Percentiles rank a stretch among this genome's conserved stretches.
These are phyloP conservation scores for Helicolenus hilgendorfi DNA, from an alignment of 2,797 vertebrate genomes.

Conservation along the genomic window DNA sequence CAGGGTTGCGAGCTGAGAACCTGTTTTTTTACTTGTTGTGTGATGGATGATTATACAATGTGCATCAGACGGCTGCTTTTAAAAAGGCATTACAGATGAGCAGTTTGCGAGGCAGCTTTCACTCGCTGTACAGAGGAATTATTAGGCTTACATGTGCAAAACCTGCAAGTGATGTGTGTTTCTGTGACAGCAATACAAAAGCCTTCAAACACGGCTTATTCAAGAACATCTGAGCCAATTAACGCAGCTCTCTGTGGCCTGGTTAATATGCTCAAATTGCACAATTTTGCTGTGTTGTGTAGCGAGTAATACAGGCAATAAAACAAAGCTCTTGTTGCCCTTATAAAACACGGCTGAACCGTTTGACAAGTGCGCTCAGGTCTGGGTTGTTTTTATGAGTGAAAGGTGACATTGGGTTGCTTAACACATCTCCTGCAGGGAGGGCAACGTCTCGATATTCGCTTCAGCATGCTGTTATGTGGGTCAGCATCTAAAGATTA, in stretches of 20 bases:
- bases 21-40: slow-evolving; percentile 18
- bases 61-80: not conserved
- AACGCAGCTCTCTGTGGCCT: not conserved
- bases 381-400: not conserved
- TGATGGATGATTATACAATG: slow-evolving; percentile 12
- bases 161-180: not conserved
- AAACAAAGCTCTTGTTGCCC: not conserved
- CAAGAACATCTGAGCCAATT: not conserved
- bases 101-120: slow-evolving; percentile 8
- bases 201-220: not conserved
- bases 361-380: not conserved
- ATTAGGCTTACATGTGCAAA: not conserved
- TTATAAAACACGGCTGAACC: slow-evolving; percentile 22
- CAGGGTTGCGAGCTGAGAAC: slow-evolving; percentile 17
- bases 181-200: not conserved
- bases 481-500: not conserved
- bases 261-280: not conserved
- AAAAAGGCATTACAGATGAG: not conserved
- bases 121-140: not conserved
- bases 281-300: not conserved
- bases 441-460: not conserved
- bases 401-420: not conserved
- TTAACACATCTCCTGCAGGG: not conserved
- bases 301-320: not conserved
- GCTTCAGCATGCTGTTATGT: not conserved